phyloP scores from a whole-genome alignment of 1,140 invertebrate genomes.

The Campodea augens region DNA sequence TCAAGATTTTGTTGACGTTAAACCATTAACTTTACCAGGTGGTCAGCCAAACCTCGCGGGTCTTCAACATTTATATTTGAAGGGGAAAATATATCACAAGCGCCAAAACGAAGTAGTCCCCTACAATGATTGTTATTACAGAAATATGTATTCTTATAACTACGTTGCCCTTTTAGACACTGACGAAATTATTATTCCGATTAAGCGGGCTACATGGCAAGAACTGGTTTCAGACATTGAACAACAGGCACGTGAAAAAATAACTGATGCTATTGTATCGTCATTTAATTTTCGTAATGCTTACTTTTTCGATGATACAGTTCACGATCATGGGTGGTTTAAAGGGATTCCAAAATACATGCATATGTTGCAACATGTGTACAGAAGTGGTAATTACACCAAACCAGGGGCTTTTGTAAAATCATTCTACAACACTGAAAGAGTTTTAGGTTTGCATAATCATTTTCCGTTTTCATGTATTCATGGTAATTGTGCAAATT shows the following conservation, averaged over 20 bases:
- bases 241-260: slow-evolving; percentile 18
- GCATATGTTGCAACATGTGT: slow-evolving; percentile 17
- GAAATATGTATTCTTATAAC: slow-evolving; percentile 27
- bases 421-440: slow-evolving; percentile 26
- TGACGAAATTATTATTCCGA: slow-evolving; percentile 32
- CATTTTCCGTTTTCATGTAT: slow-evolving; percentile 26
- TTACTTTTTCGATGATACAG: slow-evolving; percentile 35
- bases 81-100: slow-evolving; percentile 22
- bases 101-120: slow-evolving; percentile 33
- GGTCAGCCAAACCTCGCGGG: slow-evolving; percentile 26
- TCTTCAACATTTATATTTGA: slow-evolving; percentile 24
- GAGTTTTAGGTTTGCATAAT: slow-evolving; percentile 25
- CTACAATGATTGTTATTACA: slow-evolving; percentile 35
- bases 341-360: slow-evolving; percentile 13
- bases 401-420: slow-evolving; percentile 21
- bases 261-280: slow-evolving; percentile 27
- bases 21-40: slow-evolving; percentile 27
- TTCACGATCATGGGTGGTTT: slow-evolving; percentile 6
- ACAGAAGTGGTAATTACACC: slow-evolving; percentile 24
- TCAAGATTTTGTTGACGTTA: slow-evolving; percentile 22
- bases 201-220: slow-evolving; percentile 24
- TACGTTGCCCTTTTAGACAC: slow-evolving; percentile 31
- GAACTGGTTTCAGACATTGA: slow-evolving; percentile 22
- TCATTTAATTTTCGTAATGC: slow-evolving; percentile 42
- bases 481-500: slow-evolving; percentile 21